Conservation (phyloP, 2,888 invertebrate species). For the Panorpa germanica region DNA sequence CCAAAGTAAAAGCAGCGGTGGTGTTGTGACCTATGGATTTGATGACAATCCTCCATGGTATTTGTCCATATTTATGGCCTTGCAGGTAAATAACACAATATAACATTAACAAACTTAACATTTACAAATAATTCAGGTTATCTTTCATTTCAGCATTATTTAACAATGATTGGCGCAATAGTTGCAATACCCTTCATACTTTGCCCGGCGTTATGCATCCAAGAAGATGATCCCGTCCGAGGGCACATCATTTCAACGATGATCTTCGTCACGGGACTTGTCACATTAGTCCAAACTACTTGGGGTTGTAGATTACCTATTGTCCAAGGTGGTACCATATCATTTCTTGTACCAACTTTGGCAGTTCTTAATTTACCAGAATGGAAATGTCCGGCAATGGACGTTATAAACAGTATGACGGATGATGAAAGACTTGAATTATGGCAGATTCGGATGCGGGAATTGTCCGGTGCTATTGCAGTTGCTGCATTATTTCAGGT, state of each 20-base stretch:
- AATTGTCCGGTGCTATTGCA: conserved; percentile 67
- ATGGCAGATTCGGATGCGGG: conserved; percentile 62
- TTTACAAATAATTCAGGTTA: conserved; percentile 2
- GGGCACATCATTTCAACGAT: conserved; percentile 65
- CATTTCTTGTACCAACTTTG: conserved; percentile 59
- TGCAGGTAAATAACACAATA: conserved; percentile 35
- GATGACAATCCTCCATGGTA: conserved; percentile 76
- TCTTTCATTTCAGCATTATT: conserved; percentile 38
- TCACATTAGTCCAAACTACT: conserved; percentile 53
- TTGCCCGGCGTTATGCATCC: conserved; percentile 64
- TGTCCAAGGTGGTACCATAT: conserved; percentile 63
- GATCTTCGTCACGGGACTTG: conserved; percentile 63
- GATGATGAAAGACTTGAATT: conserved; percentile 33
- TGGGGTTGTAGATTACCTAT: conserved; percentile 58
- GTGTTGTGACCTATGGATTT: conserved; percentile 49
- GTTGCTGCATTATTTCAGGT: conserved; percentile 60
- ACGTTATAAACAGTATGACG: conserved; percentile 31
- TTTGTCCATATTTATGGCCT: conserved; percentile 58
- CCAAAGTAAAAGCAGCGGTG: too few relatives aligned
- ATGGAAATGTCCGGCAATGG: conserved; percentile 46
- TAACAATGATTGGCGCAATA: conserved; percentile 73
- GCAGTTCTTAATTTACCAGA: conserved; percentile 51
- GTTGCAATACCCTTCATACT: conserved; percentile 67
- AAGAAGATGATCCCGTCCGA: conserved; percentile 49
- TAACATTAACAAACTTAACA: background rate